Percentiles rank a stretch among this genome's conserved stretches.
Evolutionary conservation across 2,113 vertebrate species (phyloP).

Genomic region (Nothobranchius furzeri): DNA sequence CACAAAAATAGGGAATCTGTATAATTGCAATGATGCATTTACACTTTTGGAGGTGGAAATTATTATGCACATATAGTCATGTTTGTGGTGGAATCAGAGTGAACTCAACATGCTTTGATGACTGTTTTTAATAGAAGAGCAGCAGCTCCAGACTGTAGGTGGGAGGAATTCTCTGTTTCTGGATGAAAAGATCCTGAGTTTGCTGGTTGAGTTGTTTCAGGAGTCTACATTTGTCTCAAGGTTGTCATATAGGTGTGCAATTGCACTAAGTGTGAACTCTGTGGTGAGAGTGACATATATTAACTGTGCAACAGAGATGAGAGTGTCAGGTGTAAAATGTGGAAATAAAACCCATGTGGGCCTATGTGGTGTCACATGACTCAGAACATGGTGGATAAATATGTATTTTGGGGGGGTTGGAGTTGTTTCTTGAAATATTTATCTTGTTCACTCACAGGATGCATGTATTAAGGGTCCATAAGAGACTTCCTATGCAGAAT

Average conservation of each 20-base stretch:
- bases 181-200: too few relatives aligned
- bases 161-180: too few relatives aligned
- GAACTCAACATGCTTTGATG: not conserved
- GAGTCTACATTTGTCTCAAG: too few relatives aligned
- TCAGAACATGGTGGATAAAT: not conserved
- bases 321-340: not conserved
- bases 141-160: not conserved
- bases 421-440: not conserved
- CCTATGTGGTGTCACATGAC: not conserved
- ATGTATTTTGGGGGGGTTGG: not conserved
- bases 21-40: not conserved
- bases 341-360: not conserved
- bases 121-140: not conserved
- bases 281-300: not conserved
- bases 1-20: not conserved
- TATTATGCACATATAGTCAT: not conserved
- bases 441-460: conserved; percentile 24
- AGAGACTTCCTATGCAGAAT: conserved; percentile 19
- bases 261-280: not conserved
- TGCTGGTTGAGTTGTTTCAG: too few relatives aligned
- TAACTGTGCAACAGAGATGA: not conserved
- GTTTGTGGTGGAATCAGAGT: not conserved
- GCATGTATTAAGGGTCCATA: conserved; percentile 32
- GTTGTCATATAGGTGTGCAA: too few relatives aligned
- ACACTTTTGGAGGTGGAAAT: not conserved